A percentile compares a stretch with the other conserved stretches of the same genome.
Conservation (phyloP, 1,140 invertebrate species). For the Elysia chlorotica region DNA sequence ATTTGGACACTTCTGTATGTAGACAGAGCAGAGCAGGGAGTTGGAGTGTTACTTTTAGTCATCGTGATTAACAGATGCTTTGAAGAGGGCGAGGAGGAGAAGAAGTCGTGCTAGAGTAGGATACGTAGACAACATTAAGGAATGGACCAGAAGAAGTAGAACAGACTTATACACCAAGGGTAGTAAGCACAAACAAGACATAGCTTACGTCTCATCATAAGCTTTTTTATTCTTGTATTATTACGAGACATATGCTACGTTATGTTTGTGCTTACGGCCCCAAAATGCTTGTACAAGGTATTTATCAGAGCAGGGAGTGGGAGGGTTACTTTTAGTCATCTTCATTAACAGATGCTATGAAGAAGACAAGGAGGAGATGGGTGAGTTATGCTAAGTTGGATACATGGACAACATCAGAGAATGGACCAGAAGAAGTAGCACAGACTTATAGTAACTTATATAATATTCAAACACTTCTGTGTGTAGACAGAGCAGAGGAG, state of each 20-base stretch:
- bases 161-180: too few relatives aligned
- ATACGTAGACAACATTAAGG: neutral
- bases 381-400: neutral
- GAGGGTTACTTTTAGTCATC: neutral
- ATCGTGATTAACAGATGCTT: neutral
- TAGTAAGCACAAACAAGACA: neutral
- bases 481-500: slow-evolving; percentile 17
- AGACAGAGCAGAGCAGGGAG: slow-evolving; percentile 11
- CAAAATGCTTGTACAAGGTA: slow-evolving; percentile 72
- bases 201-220: too few relatives aligned
- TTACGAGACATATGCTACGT: too few relatives aligned
- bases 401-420: neutral
- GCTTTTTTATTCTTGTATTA: too few relatives aligned
- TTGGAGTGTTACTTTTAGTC: neutral
- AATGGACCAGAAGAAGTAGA: too few relatives aligned
- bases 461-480: slow-evolving; percentile 75
- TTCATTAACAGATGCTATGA: neutral
- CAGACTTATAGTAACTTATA: too few relatives aligned
- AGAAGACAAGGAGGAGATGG: neutral
- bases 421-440: too few relatives aligned
- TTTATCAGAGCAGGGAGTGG: slow-evolving; percentile 42
- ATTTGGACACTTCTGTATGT: slow-evolving; percentile 75
- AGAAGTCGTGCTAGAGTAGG: neutral
- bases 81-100: neutral
- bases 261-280: too few relatives aligned